Conservation (phyloP, 2,888 invertebrate species). For the Synanthedon formicaeformis region DNA sequence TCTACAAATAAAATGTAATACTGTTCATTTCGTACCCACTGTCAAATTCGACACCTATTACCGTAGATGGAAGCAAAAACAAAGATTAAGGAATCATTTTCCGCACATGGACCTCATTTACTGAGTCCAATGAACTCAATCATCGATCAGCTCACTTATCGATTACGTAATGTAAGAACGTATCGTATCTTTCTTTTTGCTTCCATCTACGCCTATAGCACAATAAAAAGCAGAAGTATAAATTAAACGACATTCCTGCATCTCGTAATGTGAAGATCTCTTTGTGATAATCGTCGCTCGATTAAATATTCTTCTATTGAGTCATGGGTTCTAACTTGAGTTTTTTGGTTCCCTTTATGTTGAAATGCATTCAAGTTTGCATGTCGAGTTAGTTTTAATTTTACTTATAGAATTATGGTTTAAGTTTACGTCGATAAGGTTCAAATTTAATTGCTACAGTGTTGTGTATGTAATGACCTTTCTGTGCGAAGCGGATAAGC, state of each 20-base stretch:
- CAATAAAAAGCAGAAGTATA: conserved; percentile 23
- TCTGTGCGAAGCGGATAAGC: conserved; percentile 7
- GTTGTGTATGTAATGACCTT: conserved; percentile 10
- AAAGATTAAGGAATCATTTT: too few relatives aligned
- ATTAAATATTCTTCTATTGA: conserved; percentile 28
- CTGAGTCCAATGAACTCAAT: too few relatives aligned
- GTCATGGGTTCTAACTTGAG: conserved; percentile 18
- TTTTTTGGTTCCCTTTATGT: conserved; percentile 25
- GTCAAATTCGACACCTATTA: conserved; percentile 26
- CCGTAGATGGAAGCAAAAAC: too few relatives aligned
- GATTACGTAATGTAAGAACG: too few relatives aligned
- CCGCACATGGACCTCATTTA: too few relatives aligned
- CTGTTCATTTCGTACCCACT: conserved; percentile 18
- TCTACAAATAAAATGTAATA: conserved; percentile 27
- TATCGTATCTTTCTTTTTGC: too few relatives aligned
- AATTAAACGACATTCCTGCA: conserved; percentile 29
- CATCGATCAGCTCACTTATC: too few relatives aligned
- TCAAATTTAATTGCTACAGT: conserved; percentile 3
- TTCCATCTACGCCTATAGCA: conserved; percentile 4
- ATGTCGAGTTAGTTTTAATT: conserved; percentile 12
- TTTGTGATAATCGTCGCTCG: conserved; percentile 9
- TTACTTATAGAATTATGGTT: neutral
- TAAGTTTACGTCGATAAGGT: conserved; percentile 1
- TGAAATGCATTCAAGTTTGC: conserved; percentile 19
- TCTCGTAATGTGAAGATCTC: conserved; percentile 28